Evolutionary conservation across 2,888 invertebrate species (phyloP), one percentile per base, ranked within the genome.

Genomic region (Myopa testacea): DNA sequence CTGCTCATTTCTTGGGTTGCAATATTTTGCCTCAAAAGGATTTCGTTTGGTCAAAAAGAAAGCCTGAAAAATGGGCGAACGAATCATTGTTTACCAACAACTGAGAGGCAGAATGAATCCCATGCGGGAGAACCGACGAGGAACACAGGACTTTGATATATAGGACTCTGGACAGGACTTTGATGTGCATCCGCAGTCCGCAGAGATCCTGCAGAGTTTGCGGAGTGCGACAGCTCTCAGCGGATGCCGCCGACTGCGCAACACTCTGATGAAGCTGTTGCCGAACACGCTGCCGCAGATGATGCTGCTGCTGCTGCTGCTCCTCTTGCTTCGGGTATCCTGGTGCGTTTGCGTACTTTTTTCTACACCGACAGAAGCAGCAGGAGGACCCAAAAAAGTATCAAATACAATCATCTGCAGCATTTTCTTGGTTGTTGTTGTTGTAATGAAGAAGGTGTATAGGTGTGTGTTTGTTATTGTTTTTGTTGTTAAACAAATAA

Each of bases 381-480:
- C 85, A 85, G 85, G 84, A 85, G 84, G 85, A 85, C 16, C 45
- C 55, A n/a, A 62, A 7, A 6, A 84, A 85, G 85, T 85, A 85
- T 85, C 85, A 85, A 45, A 84, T 81, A 84, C 85, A 84, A 85
- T 85, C 83, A 85, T 85, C 85, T 81, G 55, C 55, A n/a, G 6
- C n/a, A 5, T 55, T 6, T 55, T 50, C 7, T 50, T 50, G 6
- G 12, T 50, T 84, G 82, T 79, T 82, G 82, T 81, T 82, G 79
- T 79, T 70, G 58, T 50, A 76, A 74, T 70, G 71, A 77, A 40
- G 67, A 40, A 37, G 14, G 34, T 67, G 16, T 55, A 1, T 45
- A 37, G 14, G 34, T 67, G 16, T 55, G 1, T 45, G 45, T 45
- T 10, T 26, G 26, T 2, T 14, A 50, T 50, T 50, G 50, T 50